A percentile compares a stretch with the other conserved stretches of the same genome.
Conservation (phyloP, 2,113 vertebrate genomes). For the Pituophis catenifer region DNA sequence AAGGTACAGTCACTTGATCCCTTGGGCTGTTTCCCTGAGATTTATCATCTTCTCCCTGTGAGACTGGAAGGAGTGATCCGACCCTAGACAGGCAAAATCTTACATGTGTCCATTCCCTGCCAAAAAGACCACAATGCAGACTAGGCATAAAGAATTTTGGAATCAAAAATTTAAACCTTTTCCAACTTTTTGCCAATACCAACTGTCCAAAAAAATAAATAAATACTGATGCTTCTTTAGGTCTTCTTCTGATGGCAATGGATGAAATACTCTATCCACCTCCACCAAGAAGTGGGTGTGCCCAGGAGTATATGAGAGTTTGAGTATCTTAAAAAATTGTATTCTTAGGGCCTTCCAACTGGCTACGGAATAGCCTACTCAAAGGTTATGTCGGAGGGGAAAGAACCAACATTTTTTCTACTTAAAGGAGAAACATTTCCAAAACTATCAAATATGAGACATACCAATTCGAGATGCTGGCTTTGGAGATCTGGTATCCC, state of each 20-base stretch:
- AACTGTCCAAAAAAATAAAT: background rate
- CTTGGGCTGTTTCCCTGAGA: background rate
- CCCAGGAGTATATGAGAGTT: background rate
- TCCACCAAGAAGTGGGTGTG: background rate
- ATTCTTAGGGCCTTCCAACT: background rate
- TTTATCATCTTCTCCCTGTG: background rate
- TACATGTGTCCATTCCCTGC: background rate
- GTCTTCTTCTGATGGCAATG: background rate
- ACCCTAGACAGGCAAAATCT: background rate
- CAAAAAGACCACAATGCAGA: background rate
- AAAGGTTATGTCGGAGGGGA: background rate
- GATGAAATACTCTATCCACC: background rate
- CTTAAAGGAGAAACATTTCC: background rate
- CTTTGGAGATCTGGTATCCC: conserved; percentile 93
- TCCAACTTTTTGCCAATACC: background rate
- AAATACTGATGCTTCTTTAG: background rate
- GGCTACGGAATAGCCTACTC: background rate
- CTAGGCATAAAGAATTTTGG: background rate
- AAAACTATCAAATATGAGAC: conserved; percentile 27
- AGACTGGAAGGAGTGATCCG: background rate
- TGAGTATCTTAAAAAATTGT: background rate
- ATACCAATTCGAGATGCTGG: conserved; percentile 88
- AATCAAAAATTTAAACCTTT: background rate
- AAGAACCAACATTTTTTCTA: background rate
- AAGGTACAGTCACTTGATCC: background rate